Conservation (phyloP, 2,797 vertebrate genomes). For the Sylvia borin region DNA sequence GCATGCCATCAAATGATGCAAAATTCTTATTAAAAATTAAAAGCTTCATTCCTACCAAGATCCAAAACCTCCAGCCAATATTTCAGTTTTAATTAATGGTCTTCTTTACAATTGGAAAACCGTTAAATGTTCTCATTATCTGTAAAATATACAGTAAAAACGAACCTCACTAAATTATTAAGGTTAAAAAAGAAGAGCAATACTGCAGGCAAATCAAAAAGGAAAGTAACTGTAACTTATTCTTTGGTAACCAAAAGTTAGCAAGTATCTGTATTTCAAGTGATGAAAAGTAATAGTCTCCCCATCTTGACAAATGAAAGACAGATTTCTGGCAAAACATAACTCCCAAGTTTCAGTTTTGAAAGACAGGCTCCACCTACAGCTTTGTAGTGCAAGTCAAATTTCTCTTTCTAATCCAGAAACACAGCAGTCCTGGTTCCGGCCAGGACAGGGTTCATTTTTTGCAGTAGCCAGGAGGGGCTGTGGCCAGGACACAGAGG, state of each 20-base stretch:
- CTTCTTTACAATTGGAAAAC: slow-evolving; percentile 72
- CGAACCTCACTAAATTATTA: slow-evolving; percentile 67
- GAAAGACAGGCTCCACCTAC: slow-evolving; percentile 74
- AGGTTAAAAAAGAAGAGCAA: slow-evolving; percentile 67
- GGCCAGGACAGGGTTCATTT: not conserved
- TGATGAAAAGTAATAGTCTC: slow-evolving; percentile 63
- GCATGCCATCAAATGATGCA: slow-evolving; percentile 76
- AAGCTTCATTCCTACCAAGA: slow-evolving; percentile 66
- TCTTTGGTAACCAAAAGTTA: slow-evolving; percentile 93
- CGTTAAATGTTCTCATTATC: slow-evolving; percentile 58
- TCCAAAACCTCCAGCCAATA: slow-evolving; percentile 56
- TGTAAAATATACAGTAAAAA: slow-evolving; percentile 71
- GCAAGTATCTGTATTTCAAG: slow-evolving; percentile 78
- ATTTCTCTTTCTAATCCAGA: slow-evolving; percentile 65
- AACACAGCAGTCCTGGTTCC: not conserved
- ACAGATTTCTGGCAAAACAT: slow-evolving; percentile 70
- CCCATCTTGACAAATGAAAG: slow-evolving; percentile 53
- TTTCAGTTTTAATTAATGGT: slow-evolving; percentile 69
- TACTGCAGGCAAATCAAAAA: slow-evolving; percentile 75
- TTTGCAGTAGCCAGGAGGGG: not conserved
- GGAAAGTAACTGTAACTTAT: slow-evolving; percentile 71
- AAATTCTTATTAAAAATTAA: slow-evolving; percentile 76
- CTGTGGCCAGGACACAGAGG: not conserved
- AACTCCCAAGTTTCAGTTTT: slow-evolving; percentile 56
- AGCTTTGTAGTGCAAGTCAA: slow-evolving; percentile 80